Conservation (phyloP, 2,888 invertebrate species). For the Dryobotodes eremita region DNA sequence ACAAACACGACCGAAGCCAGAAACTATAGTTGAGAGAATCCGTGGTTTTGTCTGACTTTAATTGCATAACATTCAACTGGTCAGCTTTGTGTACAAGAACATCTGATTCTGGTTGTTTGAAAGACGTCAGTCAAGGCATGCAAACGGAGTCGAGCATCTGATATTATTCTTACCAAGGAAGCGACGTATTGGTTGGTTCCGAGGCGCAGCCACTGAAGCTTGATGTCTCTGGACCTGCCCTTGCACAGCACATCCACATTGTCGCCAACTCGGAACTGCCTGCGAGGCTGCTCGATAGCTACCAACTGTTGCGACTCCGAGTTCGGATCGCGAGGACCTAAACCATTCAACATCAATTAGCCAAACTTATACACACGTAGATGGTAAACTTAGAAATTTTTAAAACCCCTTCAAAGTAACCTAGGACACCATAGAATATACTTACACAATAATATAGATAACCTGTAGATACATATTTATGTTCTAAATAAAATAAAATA, state of each 20-base stretch:
- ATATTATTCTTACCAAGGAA: slow-evolving; percentile 74
- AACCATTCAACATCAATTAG: slow-evolving; percentile 60
- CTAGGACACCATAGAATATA: slow-evolving; percentile 33
- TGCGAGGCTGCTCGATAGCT: slow-evolving; percentile 82
- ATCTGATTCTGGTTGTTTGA: neutral
- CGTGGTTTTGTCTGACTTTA: neutral
- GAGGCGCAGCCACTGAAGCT: slow-evolving; percentile 77
- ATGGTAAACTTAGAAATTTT: slow-evolving; percentile 25
- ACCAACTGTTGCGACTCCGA: slow-evolving; percentile 73
- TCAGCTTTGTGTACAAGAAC: neutral
- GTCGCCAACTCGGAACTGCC: slow-evolving; percentile 80
- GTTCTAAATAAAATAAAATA: slow-evolving; percentile 21
- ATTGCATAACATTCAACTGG: neutral
- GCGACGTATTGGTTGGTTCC: slow-evolving; percentile 83
- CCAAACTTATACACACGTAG: slow-evolving; percentile 25
- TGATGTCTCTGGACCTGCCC: slow-evolving; percentile 68
- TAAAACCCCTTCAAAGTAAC: slow-evolving; percentile 42
- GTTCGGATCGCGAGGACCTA: slow-evolving; percentile 73
- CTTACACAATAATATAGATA: slow-evolving; percentile 50
- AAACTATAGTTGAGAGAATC: neutral
- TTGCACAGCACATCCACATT: slow-evolving; percentile 82
- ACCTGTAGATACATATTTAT: slow-evolving; percentile 11
- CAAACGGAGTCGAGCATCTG: neutral
- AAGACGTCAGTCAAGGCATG: neutral
- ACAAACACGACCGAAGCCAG: neutral